Conservation (phyloP, 2,888 invertebrate species). For the Ichneumon xanthorius region DNA sequence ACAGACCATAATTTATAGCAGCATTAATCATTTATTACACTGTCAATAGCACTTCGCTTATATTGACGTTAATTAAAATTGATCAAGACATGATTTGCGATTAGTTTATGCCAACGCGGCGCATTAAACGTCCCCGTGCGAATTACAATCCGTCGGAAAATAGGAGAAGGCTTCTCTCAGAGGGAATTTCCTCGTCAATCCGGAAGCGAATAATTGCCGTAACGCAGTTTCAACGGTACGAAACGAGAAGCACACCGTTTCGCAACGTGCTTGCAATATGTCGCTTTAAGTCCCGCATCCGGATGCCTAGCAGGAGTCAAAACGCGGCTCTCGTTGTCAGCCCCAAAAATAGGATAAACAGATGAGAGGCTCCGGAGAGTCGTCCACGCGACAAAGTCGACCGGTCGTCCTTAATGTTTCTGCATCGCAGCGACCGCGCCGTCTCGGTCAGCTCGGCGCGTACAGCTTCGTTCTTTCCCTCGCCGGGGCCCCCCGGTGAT, state of each 20-base stretch:
- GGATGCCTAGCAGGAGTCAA: not conserved
- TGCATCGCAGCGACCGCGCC: not conserved
- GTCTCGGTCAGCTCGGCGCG: constrained; percentile 3
- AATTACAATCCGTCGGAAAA: not conserved
- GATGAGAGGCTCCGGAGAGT: no score
- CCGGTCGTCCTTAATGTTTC: not conserved
- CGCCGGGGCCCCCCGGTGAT: constrained; percentile 42
- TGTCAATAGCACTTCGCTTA: not conserved
- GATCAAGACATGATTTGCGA: constrained; percentile 10
- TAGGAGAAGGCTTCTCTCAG: not conserved
- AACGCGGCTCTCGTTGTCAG: not conserved
- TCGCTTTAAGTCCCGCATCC: constrained; percentile 20
- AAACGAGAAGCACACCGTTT: constrained; percentile 2
- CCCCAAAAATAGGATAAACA: no score
- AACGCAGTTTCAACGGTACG: constrained; percentile 11
- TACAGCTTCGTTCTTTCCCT: constrained; percentile 24
- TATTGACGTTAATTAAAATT: constrained; percentile 13
- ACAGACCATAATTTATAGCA: constrained; percentile 1
- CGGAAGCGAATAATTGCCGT: not conserved
- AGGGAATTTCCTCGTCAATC: not conserved
- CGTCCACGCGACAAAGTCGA: no score
- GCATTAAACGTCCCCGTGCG: not conserved
- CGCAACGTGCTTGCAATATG: constrained; percentile 58
- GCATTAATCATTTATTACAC: constrained; percentile 5
- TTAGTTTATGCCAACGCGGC: not conserved